Evolutionary conservation across 2,888 invertebrate genomes (phyloP), one percentile per base, ranked within the genome.

Genomic region (Meteorus colon): DNA sequence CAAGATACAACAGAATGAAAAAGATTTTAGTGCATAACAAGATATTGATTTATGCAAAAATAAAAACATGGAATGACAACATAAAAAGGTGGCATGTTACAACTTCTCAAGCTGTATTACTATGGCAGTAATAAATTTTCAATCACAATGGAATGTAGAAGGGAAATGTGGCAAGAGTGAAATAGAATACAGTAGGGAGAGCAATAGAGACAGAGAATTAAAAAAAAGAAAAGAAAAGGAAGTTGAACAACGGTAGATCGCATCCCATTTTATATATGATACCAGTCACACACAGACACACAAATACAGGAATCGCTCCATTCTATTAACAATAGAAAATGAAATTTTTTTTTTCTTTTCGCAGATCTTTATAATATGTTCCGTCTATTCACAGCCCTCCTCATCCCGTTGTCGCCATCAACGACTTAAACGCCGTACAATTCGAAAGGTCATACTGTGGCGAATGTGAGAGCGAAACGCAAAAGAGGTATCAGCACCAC

Each of bases 361-460:
- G 78, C 72, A 55, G 78, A 77, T 74, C 73, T 75, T 80, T 72
- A 76, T 67, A 66, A 75, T 75, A 73, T 75, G 69, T 67, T 67
- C 19, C 59, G 69, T 51, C 55, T 71, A 14, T 66, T 62, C 31
- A 67, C 41, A 67, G 74, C 24, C 65, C 10, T 60, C 69, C 73
- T 66, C 37, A 48, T 59, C 68, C 74, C 70, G 27, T 3, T 29
- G 14, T 37, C 63, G 10, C 51, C 45, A 68, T 55, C 71, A 55
- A 37, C 27, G 27, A 67, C 55, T n/a, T 68, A 55, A 55, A 75
- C 71, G 70, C 68, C 66, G 76, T 76, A 77, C 79, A 79, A 80
- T 80, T 80, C 81, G 80, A 81, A 81, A 81, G 81, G 81, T 81
- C 81, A 81, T 19, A 77, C 78, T 41, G 41, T 78, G 78, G 78